These are phyloP conservation scores for Prosapia bicincta DNA, from an alignment of 2,888 invertebrate genomes.

Conservation along the genomic window DNA sequence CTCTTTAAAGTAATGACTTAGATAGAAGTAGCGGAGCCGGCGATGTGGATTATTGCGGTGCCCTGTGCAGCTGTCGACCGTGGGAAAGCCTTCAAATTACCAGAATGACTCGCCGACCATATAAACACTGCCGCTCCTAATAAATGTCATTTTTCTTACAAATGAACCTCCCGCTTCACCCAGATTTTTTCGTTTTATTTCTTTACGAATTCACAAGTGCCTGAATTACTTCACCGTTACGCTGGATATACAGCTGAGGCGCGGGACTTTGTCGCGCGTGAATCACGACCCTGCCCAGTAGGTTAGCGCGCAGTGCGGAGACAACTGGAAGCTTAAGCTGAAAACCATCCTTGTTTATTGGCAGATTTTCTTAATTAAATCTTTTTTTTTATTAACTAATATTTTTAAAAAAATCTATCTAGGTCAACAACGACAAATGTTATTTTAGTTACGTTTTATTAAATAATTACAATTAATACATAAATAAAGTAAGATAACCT, in stretches of 20 bases:
- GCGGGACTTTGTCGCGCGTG: not conserved
- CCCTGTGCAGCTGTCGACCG: not conserved
- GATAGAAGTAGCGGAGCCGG: not conserved
- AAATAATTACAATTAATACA: too few species aligned
- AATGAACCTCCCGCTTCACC: not conserved
- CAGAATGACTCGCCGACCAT: constrained; percentile 10
- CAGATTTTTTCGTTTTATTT: not conserved
- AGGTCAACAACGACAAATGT: too few species aligned
- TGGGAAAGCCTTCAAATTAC: constrained; percentile 24
- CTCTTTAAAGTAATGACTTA: not conserved
- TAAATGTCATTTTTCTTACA: not conserved
- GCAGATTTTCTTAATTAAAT: too few species aligned
- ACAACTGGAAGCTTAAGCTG: too few species aligned
- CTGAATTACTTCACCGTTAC: not conserved
- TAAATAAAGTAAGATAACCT: too few species aligned
- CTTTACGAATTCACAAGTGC: not conserved
- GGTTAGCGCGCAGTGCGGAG: too few species aligned
- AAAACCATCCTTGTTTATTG: too few species aligned
- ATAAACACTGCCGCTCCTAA: not conserved
- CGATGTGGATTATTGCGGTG: not conserved
- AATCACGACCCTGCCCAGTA: too few species aligned
- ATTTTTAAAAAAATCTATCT: too few species aligned
- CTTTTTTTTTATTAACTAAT: too few species aligned
- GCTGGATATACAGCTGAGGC: not conserved
- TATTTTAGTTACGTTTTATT: too few species aligned